These are phyloP conservation scores for Tetraodon nigroviridis DNA, from an alignment of 2,113 vertebrate species.

Conservation along the genomic window DNA sequence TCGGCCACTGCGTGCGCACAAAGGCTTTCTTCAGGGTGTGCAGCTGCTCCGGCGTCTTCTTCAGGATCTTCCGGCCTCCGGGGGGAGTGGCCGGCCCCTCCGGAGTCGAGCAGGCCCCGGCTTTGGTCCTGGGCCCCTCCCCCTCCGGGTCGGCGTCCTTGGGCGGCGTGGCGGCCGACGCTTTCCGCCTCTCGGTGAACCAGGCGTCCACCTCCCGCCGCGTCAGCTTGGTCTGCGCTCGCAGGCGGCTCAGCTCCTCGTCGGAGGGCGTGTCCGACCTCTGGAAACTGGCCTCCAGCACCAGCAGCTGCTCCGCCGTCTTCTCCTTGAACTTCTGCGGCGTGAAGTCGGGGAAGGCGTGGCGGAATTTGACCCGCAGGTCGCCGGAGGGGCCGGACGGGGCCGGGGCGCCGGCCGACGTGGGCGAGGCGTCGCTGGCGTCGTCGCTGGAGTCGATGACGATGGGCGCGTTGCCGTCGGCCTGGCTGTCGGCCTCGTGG, in stretches of 20 bases:
- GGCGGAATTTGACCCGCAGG: slow-evolving; percentile 79
- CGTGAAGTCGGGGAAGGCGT: slow-evolving; percentile 85
- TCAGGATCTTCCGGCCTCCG: slow-evolving; percentile 74
- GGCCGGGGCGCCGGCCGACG: slow-evolving; percentile 21
- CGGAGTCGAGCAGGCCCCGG: slow-evolving; percentile 10
- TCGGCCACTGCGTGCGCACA: slow-evolving; percentile 90
- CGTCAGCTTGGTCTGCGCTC: slow-evolving; percentile 88
- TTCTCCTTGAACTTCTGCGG: slow-evolving; percentile 94
- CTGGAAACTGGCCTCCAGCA: slow-evolving; percentile 88
- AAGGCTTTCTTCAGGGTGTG: slow-evolving; percentile 92
- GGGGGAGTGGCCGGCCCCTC: slow-evolving; percentile 39
- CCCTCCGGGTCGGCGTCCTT: slow-evolving; percentile 62
- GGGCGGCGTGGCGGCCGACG: slow-evolving; percentile 29
- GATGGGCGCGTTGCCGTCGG: slow-evolving; percentile 69
- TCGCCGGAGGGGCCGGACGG: slow-evolving; percentile 37
- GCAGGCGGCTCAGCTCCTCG: slow-evolving; percentile 88
- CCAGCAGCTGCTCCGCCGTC: slow-evolving; percentile 83
- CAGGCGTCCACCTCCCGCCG: slow-evolving; percentile 91
- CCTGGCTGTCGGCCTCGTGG: not conserved
- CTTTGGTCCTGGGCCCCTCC: not conserved
- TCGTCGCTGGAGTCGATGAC: slow-evolving; percentile 95
- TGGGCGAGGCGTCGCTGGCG: slow-evolving; percentile 76
- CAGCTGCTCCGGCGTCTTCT: slow-evolving; percentile 92
- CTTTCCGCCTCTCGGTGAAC: slow-evolving; percentile 88
- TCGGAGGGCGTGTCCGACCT: slow-evolving; percentile 81